Evolutionary conservation across 30 jellyfish, hydroid and myxozoan species (phyloP), one percentile per base, ranked within the genome.

Genomic region (Pelagia noctiluca): DNA sequence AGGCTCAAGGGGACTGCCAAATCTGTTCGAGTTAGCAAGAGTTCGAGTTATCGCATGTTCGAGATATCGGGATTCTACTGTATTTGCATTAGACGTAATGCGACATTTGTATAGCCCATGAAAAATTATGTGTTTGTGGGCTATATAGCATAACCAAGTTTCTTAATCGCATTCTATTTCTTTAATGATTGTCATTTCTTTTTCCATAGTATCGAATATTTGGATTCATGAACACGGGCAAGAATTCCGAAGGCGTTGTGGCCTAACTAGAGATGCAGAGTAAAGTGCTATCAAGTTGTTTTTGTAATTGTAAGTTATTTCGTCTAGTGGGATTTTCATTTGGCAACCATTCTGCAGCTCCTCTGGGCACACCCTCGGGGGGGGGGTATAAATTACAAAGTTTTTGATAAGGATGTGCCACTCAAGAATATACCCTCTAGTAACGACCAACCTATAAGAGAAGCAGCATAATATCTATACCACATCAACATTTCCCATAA

Each of bases 141-240:
- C 2, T 4, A 2, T 19, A 3, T 5, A 52, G 26, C 4, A 52
- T 52, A 52, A 34, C 3, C 65, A 3, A 33, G 11, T 34, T 13
- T 42, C 3, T 2, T 16, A 70, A 16, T 3, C 11, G 8, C 16
- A 42, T 5, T 16, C 8, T 42, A 8, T 16, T 42, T 67, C 8
- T 16, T 4, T 32, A 4, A 34, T 35, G 19, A 8, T 11, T 3
- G 53, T 23, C 10, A 5, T 38, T 53, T 60, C 62, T 11, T 72
- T 50, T 30, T 31, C 75, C 82, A 71, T 57, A 91, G 99, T 93
- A 16, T 75, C 97, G 11, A 93, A 93, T 71, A 46, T 66, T 63
- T 93, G 99, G 99, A 75, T 93, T 0, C 99, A 93, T 48, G 99
- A 82, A 49, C n/a, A 12, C 63, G 97, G 97, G 1, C 99, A 93